phyloP scores from a whole-genome alignment of 1,140 invertebrate species.

The Coptotermes formosanus region DNA sequence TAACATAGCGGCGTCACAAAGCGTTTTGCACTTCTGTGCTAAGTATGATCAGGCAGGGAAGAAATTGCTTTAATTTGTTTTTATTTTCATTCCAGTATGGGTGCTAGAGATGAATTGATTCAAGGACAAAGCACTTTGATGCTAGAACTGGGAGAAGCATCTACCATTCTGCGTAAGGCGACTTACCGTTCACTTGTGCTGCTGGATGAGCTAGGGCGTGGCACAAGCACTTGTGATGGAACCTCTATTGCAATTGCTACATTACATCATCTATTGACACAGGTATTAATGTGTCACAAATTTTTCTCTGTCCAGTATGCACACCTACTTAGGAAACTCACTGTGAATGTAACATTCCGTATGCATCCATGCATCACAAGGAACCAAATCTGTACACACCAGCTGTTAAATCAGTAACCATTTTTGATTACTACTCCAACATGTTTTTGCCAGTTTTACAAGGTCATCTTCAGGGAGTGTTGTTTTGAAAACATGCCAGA shows the following conservation, averaged over 20 bases:
- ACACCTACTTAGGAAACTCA: too few species aligned
- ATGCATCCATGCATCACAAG: too few species aligned
- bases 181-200: slow-evolving; percentile 57
- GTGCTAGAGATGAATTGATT: slow-evolving; percentile 54
- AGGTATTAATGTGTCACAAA: neutral
- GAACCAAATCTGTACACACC: too few species aligned
- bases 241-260: slow-evolving; percentile 54
- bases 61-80: neutral
- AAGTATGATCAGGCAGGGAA: neutral
- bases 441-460: too few species aligned
- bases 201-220: slow-evolving; percentile 62
- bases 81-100: slow-evolving; percentile 48
- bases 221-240: slow-evolving; percentile 64
- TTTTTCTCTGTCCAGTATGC: too few species aligned
- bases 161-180: slow-evolving; percentile 55
- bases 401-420: too few species aligned
- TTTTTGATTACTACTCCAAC: too few species aligned
- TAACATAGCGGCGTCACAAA: too few species aligned
- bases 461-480: too few species aligned
- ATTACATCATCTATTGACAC: slow-evolving; percentile 10
- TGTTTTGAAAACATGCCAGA: too few species aligned
- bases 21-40: neutral
- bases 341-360: too few species aligned
- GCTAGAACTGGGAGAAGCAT: slow-evolving; percentile 61
- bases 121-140: slow-evolving; percentile 61